Conservation (phyloP, 2,797 vertebrate species). For the Mus minutoides region DNA sequence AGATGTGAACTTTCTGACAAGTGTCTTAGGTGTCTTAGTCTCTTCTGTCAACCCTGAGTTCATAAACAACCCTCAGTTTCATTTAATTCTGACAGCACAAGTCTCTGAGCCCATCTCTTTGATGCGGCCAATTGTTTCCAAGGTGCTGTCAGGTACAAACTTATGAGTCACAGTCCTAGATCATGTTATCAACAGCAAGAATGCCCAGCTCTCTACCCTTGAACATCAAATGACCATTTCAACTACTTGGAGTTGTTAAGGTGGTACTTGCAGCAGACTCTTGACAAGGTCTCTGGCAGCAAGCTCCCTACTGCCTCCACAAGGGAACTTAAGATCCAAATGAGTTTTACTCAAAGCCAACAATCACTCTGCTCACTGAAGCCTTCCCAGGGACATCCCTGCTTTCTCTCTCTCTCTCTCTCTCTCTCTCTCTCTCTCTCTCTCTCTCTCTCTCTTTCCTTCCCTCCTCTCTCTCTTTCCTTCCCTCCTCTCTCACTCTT, state of each 20-base stretch:
- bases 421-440: background rate
- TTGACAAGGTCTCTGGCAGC: background rate
- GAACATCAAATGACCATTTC: background rate
- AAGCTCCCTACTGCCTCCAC: background rate
- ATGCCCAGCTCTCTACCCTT: background rate
- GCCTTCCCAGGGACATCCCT: no score
- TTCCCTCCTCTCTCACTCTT: no score
- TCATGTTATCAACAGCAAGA: background rate
- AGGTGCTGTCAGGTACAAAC: background rate
- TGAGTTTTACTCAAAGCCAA: background rate
- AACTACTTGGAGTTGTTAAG: background rate
- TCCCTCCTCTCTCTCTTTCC: background rate
- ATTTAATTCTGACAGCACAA: background rate
- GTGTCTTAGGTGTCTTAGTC: background rate
- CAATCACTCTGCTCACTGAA: no score
- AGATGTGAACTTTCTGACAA: background rate
- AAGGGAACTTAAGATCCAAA: background rate
- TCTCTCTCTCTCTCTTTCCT: no score
- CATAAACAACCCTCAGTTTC: rapidly evolving
- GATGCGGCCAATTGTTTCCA: background rate
- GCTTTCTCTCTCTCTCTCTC: background rate
- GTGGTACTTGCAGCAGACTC: background rate
- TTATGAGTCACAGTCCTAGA: background rate
- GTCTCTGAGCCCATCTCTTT: background rate
- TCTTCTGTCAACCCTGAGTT: background rate